These are phyloP conservation scores for Cabera pusaria DNA, from an alignment of 2,888 invertebrate genomes.

Conservation along the genomic window DNA sequence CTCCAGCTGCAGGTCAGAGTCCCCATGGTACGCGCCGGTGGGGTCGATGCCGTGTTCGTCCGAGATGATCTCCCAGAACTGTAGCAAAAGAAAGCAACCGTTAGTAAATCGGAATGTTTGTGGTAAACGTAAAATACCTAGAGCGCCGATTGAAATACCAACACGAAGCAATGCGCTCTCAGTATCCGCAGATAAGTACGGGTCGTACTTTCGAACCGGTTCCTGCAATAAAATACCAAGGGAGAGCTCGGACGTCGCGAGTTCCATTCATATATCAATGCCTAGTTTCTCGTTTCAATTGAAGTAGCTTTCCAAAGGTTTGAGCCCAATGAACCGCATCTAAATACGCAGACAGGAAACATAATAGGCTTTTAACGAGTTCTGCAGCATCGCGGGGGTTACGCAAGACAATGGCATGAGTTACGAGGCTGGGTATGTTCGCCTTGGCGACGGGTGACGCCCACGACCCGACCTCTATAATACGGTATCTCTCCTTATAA, in stretches of 20 bases:
- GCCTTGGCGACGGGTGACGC: constrained; percentile 64
- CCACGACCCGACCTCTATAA: constrained; percentile 62
- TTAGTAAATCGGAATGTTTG: constrained; percentile 72
- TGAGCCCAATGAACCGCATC: constrained; percentile 66
- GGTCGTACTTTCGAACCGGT: constrained; percentile 65
- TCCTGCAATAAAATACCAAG: constrained; percentile 44
- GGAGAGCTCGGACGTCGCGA: constrained; percentile 40
- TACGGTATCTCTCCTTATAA: constrained; percentile 70
- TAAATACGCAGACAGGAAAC: constrained; percentile 62
- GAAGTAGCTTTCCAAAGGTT: constrained; percentile 36
- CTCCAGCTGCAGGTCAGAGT: constrained; percentile 95
- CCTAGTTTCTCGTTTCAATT: constrained; percentile 26
- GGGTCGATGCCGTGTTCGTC: constrained; percentile 98
- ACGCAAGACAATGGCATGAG: constrained; percentile 68
- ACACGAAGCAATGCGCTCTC: constrained; percentile 55
- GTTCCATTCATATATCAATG: constrained; percentile 38
- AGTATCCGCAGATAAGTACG: constrained; percentile 48
- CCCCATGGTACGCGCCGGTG: constrained; percentile 94
- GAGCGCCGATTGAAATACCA: constrained; percentile 62
- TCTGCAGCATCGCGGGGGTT: constrained; percentile 52
- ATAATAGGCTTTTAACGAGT: constrained; percentile 61
- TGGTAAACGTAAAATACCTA: constrained; percentile 33
- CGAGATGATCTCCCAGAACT: constrained; percentile 96
- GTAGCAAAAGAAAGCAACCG: constrained; percentile 85
- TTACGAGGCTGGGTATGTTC: constrained; percentile 48